Percentiles rank a stretch among this genome's conserved stretches.
These are phyloP conservation scores for Lutjanus erythropterus DNA, from an alignment of 2,113 vertebrate genomes.

Conservation along the genomic window DNA sequence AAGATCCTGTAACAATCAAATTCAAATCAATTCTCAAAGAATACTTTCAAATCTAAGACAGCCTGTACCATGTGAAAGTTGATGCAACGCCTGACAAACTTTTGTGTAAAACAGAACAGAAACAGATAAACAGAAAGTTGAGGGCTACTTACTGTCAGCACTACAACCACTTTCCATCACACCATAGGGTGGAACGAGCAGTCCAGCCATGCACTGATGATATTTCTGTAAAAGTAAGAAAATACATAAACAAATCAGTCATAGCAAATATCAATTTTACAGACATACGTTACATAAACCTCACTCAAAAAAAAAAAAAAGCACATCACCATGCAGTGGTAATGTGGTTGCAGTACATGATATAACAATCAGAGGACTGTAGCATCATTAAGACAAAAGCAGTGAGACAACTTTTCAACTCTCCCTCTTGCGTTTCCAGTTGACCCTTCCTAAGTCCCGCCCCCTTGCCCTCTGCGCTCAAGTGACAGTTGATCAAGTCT, in stretches of 20 bases:
- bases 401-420: too few relatives aligned
- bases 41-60: background rate
- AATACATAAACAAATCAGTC: conserved; percentile 47
- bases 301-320: background rate
- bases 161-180: conserved; percentile 94
- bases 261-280: background rate
- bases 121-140: background rate
- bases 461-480: too few relatives aligned
- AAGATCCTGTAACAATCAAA: background rate
- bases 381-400: background rate
- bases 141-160: conserved; percentile 92
- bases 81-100: background rate
- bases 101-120: too few relatives aligned
- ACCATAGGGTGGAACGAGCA: conserved; percentile 96
- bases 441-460: too few relatives aligned
- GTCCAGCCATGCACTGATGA: conserved; percentile 95
- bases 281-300: background rate
- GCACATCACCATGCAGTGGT: background rate
- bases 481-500: too few relatives aligned
- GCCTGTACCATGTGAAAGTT: background rate
- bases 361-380: background rate
- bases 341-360: background rate
- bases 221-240: conserved; percentile 88
- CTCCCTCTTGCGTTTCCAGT: too few relatives aligned
- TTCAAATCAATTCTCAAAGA: background rate